Base-by-base conservation (phyloP, 2,113 vertebrate species). In the Scopus umbretta region DNA sequence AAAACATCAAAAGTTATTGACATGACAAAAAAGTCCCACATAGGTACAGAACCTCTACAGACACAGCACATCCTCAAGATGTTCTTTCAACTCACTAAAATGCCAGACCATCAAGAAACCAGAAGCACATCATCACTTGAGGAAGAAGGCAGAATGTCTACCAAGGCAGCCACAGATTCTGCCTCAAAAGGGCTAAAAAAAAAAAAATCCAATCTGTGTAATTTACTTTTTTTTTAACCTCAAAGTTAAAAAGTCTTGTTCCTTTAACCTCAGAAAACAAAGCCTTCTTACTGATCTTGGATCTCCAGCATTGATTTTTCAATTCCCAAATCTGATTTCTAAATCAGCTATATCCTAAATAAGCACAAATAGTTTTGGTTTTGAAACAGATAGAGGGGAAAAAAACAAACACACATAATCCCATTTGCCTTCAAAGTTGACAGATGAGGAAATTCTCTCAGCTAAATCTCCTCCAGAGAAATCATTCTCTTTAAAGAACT, bases 91-190 rank as follows among this genome's bases (percentile, higher is more conserved):
- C 9, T 34, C 86, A 45, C 45, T 38, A 20, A 20, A 86, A 38
- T 18, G 19, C 7, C n/a, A 18, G 4, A 36, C 12, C 58, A 36
- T 2, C 47, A 23, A 29, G 38, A 42, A 67, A 56, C 7, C 23
- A 59, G 38, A 26, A 70, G 58, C 62, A 70, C 21, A 29, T 7
- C 16, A 61, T n/a, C 34, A 10, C 3, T 14, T 50, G n/a, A 21
- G 42, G 9, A 12, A 8, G 52, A 27, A 34, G 12, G 4, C 36
- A 47, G 4, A 1, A 8, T 0, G 13, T 9, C 26, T 17, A 23
- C 25, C 4, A 16, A 52, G 23, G 43, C 63, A 92, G 27, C 27
- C 38, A 30, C 1, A 1, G 25, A 50, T 45, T 52, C 45, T 26
- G 18, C 25, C 40, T 50, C n/a, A n/a, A 52, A 36, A 6, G 7